Percentiles rank a stretch among this genome's conserved stretches.
Evolutionary conservation across 2,888 invertebrate genomes (phyloP).

Genomic region (Apocheima hispidaria): DNA sequence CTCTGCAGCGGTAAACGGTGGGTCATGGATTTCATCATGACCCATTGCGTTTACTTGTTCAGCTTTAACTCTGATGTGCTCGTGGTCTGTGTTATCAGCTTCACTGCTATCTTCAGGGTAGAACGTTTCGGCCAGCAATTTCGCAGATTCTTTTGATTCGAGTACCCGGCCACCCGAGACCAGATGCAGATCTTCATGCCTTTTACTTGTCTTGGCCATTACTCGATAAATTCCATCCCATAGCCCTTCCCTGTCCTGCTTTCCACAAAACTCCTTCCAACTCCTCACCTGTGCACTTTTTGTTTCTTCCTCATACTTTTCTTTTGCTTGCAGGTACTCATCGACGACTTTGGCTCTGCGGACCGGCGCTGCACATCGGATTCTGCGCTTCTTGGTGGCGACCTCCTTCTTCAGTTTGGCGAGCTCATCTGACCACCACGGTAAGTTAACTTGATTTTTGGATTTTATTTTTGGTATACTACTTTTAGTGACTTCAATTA

Average conservation of each 20-base stretch:
- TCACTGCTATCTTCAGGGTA: neutral
- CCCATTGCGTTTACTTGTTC: neutral
- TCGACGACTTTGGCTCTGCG: neutral
- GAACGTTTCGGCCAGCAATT: neutral
- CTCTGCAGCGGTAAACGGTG: neutral
- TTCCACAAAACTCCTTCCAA: neutral
- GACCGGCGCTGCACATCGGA: neutral
- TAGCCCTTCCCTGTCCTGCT: neutral
- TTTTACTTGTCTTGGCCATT: neutral
- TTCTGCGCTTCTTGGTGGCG: neutral
- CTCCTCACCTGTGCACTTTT: neutral
- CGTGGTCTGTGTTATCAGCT: neutral
- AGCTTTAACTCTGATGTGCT: neutral
- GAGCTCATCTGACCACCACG: neutral
- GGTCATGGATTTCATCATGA: neutral
- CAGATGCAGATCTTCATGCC: too few relatives aligned
- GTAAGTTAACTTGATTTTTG: neutral
- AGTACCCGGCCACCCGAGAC: neutral
- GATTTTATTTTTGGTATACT: neutral
- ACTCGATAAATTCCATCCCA: neutral
- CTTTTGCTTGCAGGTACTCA: neutral
- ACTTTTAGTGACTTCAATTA: neutral
- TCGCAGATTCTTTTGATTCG: neutral
- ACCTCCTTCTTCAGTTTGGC: neutral
- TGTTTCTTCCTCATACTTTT: neutral